Percentiles rank a stretch among this genome's conserved stretches.
Evolutionary conservation across 2,797 vertebrate species (phyloP).

Genomic region (Aphelocoma californica): DNA sequence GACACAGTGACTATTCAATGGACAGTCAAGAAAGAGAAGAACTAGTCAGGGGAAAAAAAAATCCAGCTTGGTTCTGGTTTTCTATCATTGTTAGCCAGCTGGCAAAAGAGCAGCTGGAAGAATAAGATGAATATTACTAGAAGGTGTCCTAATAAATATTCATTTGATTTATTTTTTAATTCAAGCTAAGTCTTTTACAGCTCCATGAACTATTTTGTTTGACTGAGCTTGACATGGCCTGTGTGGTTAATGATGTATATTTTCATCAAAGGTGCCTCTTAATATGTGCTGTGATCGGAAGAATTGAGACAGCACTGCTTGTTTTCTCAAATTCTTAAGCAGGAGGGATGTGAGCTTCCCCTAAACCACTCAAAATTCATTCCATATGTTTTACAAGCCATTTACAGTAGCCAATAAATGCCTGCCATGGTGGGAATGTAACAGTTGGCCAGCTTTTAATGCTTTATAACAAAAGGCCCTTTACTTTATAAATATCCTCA

Average conservation of each 20-base stretch:
- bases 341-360: neutral
- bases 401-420: neutral
- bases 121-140: neutral
- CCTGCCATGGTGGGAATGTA: neutral
- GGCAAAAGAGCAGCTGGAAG: neutral
- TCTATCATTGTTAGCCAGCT: neutral
- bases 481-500: neutral
- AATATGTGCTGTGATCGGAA: neutral
- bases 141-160: neutral
- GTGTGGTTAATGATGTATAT: neutral
- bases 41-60: neutral
- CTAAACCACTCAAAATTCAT: neutral
- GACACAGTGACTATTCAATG: neutral
- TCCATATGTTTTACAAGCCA: neutral
- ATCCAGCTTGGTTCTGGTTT: neutral
- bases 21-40: neutral
- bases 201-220: neutral
- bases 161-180: conserved; percentile 29
- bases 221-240: neutral
- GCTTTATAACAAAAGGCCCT: neutral
- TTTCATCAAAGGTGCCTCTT: neutral
- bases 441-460: neutral
- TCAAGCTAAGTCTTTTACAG: neutral
- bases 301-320: neutral
- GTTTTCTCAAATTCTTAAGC: neutral